A percentile compares a stretch with the other conserved stretches of the same genome.
These are phyloP conservation scores for Adineta ricciae DNA, from an alignment of 2,888 invertebrate species.

Conservation along the genomic window DNA sequence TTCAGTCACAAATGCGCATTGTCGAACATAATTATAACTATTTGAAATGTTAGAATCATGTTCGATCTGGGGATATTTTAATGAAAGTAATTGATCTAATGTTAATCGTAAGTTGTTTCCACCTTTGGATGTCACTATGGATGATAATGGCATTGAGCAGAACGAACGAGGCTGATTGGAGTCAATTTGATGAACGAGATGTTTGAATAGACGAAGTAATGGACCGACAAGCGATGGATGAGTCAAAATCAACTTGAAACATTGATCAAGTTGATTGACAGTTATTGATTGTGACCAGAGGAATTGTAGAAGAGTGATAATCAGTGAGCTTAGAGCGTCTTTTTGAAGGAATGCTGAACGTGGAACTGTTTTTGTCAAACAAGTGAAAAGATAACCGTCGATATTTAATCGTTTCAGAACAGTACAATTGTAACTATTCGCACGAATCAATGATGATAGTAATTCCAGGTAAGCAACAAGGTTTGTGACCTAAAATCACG, in stretches of 20 bases:
- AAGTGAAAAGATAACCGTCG: not conserved
- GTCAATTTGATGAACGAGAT: not conserved
- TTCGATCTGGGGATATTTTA: not conserved
- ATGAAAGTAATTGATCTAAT: not conserved
- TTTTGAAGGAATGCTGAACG: not conserved
- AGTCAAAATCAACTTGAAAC: conserved; percentile 1
- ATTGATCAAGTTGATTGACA: conserved; percentile 13
- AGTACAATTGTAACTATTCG: not conserved
- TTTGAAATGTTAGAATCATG: not conserved
- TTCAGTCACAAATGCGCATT: not conserved
- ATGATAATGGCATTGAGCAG: not conserved
- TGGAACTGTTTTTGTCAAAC: not conserved
- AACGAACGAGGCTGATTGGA: not conserved
- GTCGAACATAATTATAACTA: not conserved
- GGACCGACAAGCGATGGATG: not conserved
- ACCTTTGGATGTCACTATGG: not conserved
- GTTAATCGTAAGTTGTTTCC: not conserved
- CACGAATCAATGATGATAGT: not conserved
- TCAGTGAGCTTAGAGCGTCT: not conserved
- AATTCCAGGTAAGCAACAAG: not conserved
- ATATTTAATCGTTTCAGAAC: not conserved
- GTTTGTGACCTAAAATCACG: not conserved
- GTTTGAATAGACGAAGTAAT: not conserved
- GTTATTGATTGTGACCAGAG: conserved; percentile 2
- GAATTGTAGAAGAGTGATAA: not conserved